A percentile compares a stretch with the other conserved stretches of the same genome.
Evolutionary conservation across 2,797 vertebrate genomes (phyloP).

Genomic region (Florisuga fusca): DNA sequence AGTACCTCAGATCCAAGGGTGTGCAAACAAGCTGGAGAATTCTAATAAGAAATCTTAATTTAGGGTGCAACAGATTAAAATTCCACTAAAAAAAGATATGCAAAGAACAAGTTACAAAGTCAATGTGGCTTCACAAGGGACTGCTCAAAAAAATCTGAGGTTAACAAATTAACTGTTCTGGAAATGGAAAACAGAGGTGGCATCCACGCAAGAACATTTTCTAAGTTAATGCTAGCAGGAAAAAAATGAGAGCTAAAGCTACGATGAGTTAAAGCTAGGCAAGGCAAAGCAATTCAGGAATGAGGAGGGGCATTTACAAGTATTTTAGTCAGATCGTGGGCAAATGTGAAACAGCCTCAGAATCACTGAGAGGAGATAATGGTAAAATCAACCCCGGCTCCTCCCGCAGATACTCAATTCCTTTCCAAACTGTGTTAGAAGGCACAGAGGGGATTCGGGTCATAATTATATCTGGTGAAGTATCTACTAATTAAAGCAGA

Average conservation of each 20-base stretch:
- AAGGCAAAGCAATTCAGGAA: not conserved
- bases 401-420: not conserved
- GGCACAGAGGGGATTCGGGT: not conserved
- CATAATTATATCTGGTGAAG: not conserved
- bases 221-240: not conserved
- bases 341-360: not conserved
- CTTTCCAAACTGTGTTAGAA: not conserved
- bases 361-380: not conserved
- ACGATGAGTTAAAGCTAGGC: constrained; percentile 14
- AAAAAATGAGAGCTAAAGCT: constrained; percentile 14
- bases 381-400: not conserved
- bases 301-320: not conserved
- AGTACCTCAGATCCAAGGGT: not conserved
- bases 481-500: not conserved
- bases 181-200: constrained; percentile 48
- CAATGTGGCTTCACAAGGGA: constrained; percentile 8
- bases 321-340: not conserved
- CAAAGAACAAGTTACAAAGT: not conserved
- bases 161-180: constrained; percentile 43
- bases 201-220: constrained; percentile 12
- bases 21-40: constrained; percentile 21
- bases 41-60: constrained; percentile 13
- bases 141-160: constrained; percentile 13
- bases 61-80: constrained; percentile 37
- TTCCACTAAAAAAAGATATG: not conserved